A percentile compares a stretch with the other conserved stretches of the same genome.
Conservation (phyloP, 2,888 invertebrate species). For the Tachina fera region DNA sequence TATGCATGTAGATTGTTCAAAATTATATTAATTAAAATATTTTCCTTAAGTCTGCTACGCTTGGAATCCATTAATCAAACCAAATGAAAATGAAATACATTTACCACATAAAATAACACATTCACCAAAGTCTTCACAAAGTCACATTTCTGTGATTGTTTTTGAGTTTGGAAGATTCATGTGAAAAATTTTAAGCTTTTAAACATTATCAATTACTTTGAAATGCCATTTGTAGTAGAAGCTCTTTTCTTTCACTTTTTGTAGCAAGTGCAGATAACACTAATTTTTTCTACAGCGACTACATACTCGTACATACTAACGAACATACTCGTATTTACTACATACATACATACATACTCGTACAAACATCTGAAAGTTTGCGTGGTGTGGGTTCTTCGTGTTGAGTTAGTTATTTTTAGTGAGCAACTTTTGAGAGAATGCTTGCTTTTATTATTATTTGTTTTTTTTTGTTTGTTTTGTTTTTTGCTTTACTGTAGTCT, state of each 20-base stretch:
- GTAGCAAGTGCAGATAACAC: not conserved
- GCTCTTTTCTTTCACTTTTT: conserved; percentile 67
- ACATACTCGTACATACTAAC: no score
- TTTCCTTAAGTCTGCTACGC: not conserved
- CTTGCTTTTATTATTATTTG: not conserved
- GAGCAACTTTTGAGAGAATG: not conserved
- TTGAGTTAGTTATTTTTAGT: not conserved
- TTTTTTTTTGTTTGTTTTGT: not conserved
- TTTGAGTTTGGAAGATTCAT: conserved; percentile 19
- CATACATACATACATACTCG: no score
- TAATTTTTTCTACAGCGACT: not conserved
- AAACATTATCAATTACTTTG: conserved; percentile 77
- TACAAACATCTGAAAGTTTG: not conserved
- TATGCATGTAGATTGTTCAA: not conserved
- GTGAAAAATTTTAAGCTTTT: conserved; percentile 74
- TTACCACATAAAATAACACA: not conserved
- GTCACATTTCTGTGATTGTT: conserved; percentile 28
- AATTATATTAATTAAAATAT: not conserved
- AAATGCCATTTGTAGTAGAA: conserved; percentile 72
- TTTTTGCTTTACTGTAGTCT: conserved; percentile 5
- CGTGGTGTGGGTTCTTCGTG: not conserved
- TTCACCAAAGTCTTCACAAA: not conserved
- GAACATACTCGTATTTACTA: no score
- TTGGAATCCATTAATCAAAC: not conserved
- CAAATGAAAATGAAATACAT: no score